A percentile compares a stretch with the other conserved stretches of the same genome.
phyloP scores from a whole-genome alignment of 2,888 invertebrate species.

The Nysson spinosus region DNA sequence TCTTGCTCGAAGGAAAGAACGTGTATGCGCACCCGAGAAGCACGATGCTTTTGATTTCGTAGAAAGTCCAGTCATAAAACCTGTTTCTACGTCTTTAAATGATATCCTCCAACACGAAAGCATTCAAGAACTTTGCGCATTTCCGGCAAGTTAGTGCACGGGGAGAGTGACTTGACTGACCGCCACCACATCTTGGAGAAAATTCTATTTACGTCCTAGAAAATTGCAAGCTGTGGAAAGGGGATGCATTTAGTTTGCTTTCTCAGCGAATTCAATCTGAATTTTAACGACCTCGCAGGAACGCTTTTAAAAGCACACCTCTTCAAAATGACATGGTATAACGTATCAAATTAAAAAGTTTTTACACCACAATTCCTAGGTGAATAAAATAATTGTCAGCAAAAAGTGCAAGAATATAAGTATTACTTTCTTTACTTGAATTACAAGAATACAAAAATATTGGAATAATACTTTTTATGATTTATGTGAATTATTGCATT shows the following conservation, averaged over 20 bases:
- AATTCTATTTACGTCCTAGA: conserved; percentile 46
- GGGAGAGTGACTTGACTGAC: conserved; percentile 45
- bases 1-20: conserved; percentile 27
- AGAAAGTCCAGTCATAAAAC: conserved; percentile 42
- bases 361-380: conserved; percentile 14
- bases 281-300: conserved; percentile 43
- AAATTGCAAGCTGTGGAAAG: conserved; percentile 23
- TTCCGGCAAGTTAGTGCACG: conserved; percentile 47
- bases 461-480: no score
- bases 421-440: no score
- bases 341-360: conserved; percentile 29
- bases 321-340: conserved; percentile 6
- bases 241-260: conserved; percentile 23
- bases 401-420: no score
- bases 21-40: conserved; percentile 20
- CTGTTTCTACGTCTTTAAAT: conserved; percentile 43
- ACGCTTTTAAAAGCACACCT: conserved; percentile 13
- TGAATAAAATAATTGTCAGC: no score
- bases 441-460: no score
- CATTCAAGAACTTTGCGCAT: conserved; percentile 21
- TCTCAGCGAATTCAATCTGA: conserved; percentile 32
- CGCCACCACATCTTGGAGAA: conserved; percentile 35
- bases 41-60: conserved; percentile 42
- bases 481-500: no score
- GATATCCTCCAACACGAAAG: conserved; percentile 23